A percentile compares a stretch with the other conserved stretches of the same genome.
phyloP scores from a whole-genome alignment of 1,140 invertebrate species.

The Atta colombica region DNA sequence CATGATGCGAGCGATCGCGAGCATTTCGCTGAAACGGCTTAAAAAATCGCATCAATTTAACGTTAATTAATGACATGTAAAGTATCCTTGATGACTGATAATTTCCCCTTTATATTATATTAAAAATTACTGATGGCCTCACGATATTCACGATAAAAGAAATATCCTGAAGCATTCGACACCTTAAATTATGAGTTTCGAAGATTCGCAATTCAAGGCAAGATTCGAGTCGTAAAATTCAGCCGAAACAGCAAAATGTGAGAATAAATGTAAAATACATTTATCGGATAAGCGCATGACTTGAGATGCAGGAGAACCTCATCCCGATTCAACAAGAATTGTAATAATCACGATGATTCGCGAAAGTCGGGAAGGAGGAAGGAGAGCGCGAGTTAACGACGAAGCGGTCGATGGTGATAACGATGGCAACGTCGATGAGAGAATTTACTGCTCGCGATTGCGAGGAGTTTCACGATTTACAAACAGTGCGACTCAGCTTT shows the following conservation, averaged over 20 bases:
- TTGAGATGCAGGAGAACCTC: too few species aligned
- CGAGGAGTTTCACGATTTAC: slow-evolving; percentile 58
- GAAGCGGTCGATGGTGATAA: neutral
- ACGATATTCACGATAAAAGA: neutral
- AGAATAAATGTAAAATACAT: neutral
- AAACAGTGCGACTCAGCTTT: slow-evolving; percentile 55
- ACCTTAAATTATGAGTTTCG: too few species aligned
- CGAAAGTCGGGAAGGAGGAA: slow-evolving; percentile 10
- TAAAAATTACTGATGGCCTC: neutral
- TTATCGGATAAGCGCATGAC: too few species aligned
- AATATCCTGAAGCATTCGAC: neutral
- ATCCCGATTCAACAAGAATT: too few species aligned
- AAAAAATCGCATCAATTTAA: neutral
- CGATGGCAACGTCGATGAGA: neutral
- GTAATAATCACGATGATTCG: neutral
- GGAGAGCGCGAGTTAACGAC: neutral
- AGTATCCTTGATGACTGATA: neutral
- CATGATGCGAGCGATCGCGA: neutral
- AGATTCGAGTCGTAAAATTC: neutral
- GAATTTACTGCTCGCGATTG: slow-evolving; percentile 25
- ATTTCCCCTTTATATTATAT: neutral
- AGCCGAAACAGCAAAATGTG: neutral
- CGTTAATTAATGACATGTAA: neutral
- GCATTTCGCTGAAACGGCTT: neutral
- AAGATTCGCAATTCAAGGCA: too few species aligned